Conservation (phyloP, 1,140 invertebrate species). For the Polypedilum vanderplanki region DNA sequence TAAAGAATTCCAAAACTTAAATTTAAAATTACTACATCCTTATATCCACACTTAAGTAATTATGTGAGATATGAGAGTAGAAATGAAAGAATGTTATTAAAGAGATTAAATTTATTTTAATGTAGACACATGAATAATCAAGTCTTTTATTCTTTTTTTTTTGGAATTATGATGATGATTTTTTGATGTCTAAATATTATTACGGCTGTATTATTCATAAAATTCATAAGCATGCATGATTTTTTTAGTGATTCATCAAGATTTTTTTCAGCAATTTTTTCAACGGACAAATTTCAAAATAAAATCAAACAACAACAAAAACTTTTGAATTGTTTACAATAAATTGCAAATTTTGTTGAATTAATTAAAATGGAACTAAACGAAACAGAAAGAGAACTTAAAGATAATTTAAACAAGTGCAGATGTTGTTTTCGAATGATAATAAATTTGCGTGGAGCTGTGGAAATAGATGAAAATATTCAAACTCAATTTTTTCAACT, state of each 20-base stretch:
- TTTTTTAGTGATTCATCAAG: too few species aligned
- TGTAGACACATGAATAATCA: background rate
- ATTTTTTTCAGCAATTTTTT: background rate
- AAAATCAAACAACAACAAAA: background rate
- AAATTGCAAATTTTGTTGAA: background rate
- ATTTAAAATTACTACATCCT: background rate
- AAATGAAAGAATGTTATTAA: background rate
- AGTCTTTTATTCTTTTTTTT: background rate
- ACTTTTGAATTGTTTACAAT: background rate
- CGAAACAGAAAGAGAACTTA: background rate
- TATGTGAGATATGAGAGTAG: background rate
- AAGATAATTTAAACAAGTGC: background rate
- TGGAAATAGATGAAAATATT: background rate
- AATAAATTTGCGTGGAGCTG: background rate
- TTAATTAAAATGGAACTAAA: background rate
- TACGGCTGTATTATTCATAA: too few species aligned
- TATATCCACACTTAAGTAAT: background rate
- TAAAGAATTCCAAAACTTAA: slow-evolving; percentile 6
- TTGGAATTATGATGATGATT: background rate
- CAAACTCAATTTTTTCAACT: background rate
- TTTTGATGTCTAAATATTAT: background rate
- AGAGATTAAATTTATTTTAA: slow-evolving; percentile 20
- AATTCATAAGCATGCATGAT: too few species aligned
- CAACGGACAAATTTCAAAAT: background rate
- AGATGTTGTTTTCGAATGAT: slow-evolving; percentile 20